Base-by-base conservation (phyloP, 1,140 invertebrate species). In the Uloborus diversus region DNA sequence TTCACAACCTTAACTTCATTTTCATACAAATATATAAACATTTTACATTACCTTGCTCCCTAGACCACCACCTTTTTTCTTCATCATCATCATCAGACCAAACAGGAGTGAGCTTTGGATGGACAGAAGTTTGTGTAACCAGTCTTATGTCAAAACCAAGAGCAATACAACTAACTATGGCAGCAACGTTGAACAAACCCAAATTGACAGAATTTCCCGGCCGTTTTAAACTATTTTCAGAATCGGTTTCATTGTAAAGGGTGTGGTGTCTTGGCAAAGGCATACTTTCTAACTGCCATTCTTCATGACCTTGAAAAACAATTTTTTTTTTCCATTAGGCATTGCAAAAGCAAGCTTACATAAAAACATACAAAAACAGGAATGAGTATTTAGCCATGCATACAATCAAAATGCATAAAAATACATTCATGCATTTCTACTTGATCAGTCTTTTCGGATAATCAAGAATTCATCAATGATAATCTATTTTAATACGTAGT, bases 111-210 rank as follows among this genome's bases (percentile, higher is more conserved):
- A 94, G 85, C 70, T 90, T 90, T 4, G 94, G 69, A 89, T 95
- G 94, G 79, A 95, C 89, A 0, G 93, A 92, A 78, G 92, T 92
- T 62, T 94, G 90, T 85, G 61, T 95, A 95, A 28, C 93, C 84
- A 95, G 90, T 83, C 94, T 90, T 27, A 98, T 92, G 88, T 97
- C 96, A 85, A 94, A 96, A 1, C 96, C 96, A 30, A 93, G 92
- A 0, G 92, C 94, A 14, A 98, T 92, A 25, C 94, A 91, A 0
- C 95, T 95, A 81, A 97, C 86, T 87, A 97, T 90, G 11, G 94
- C 93, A 30, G 94, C 94, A 87, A 97, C 94, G 85, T 96, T 96
- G 87, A 94, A 96, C 66, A 98, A 88, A 14, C 94, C 91, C 84
- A 93, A 86, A 85, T 96, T 94, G 75, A 95, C 91, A 82, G 93